These are phyloP conservation scores for Dipodomys ordii DNA, from an alignment of 2,113 vertebrate genomes.

Conservation along the genomic window DNA sequence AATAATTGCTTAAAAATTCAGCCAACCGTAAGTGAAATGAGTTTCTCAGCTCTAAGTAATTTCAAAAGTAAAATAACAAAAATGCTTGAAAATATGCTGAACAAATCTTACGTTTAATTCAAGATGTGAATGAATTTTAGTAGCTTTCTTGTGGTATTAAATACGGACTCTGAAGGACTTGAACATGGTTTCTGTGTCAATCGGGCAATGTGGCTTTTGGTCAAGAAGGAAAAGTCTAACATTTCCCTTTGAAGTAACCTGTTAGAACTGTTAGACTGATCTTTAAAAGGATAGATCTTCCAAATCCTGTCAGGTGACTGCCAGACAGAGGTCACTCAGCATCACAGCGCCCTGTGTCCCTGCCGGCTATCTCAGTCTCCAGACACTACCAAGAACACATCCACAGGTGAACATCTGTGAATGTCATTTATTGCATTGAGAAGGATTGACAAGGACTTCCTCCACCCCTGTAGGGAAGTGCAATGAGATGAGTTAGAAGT, in stretches of 20 bases:
- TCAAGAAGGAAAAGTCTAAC: neutral
- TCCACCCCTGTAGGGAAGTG: neutral
- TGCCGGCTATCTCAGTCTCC: accelerated
- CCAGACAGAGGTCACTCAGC: neutral
- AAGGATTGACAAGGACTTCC: too few species aligned
- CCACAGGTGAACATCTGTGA: neutral
- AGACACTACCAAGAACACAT: neutral
- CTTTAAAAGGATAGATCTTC: neutral
- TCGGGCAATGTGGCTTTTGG: neutral
- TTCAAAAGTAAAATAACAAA: conserved; percentile 60
- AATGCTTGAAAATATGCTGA: neutral
- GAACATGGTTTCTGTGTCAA: neutral
- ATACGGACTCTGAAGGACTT: neutral
- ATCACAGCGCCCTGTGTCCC: neutral
- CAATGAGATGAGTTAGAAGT: neutral
- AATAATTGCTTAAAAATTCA: conserved; percentile 57
- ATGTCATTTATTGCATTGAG: neutral
- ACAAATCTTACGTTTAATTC: neutral
- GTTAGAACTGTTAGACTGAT: neutral
- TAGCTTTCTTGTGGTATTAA: neutral
- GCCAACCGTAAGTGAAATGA: conserved; percentile 54
- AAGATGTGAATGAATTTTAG: neutral
- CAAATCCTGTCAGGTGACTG: neutral
- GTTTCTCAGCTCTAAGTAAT: conserved; percentile 4
- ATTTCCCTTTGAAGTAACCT: neutral